A percentile compares a stretch with the other conserved stretches of the same genome.
Conservation (phyloP, 2,888 invertebrate genomes). For the Drosophila bunnanda region DNA sequence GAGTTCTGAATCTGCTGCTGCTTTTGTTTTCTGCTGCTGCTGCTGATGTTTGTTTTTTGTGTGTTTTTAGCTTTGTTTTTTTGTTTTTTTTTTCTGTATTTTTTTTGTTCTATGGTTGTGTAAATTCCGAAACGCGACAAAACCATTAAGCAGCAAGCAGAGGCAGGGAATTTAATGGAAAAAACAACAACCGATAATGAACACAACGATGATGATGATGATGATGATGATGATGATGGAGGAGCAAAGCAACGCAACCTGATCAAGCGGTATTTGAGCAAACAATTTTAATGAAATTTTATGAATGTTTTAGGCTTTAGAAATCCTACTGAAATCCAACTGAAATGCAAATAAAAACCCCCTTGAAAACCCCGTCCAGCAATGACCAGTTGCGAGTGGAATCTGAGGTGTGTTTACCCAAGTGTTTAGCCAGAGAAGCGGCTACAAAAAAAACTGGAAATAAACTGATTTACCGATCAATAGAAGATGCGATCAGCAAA, state of each 20-base stretch:
- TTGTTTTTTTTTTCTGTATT: constrained; percentile 12
- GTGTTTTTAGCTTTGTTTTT: constrained; percentile 24
- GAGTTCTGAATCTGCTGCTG: constrained; percentile 25
- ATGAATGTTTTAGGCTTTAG: neutral
- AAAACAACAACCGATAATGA: constrained; percentile 29
- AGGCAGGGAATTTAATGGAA: constrained; percentile 63
- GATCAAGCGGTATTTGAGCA: constrained; percentile 20
- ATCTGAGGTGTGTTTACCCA: neutral
- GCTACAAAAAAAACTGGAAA: neutral
- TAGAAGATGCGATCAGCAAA: constrained; percentile 3
- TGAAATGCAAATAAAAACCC: neutral
- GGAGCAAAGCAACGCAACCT: constrained; percentile 8
- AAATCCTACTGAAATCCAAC: neutral
- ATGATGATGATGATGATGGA: constrained; percentile 5
- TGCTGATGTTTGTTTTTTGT: constrained; percentile 36
- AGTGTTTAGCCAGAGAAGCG: neutral
- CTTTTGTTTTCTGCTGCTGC: constrained; percentile 18
- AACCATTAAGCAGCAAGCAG: constrained; percentile 66
- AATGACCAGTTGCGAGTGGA: neutral
- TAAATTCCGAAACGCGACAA: constrained; percentile 74
- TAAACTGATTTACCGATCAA: neutral
- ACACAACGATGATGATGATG: constrained; percentile 16
- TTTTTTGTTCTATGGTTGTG: constrained; percentile 54
- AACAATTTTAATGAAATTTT: neutral
- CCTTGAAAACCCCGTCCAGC: neutral